A percentile compares a stretch with the other conserved stretches of the same genome.
These are phyloP conservation scores for Nipponia nippon DNA, from an alignment of 2,113 vertebrate species.

Conservation along the genomic window DNA sequence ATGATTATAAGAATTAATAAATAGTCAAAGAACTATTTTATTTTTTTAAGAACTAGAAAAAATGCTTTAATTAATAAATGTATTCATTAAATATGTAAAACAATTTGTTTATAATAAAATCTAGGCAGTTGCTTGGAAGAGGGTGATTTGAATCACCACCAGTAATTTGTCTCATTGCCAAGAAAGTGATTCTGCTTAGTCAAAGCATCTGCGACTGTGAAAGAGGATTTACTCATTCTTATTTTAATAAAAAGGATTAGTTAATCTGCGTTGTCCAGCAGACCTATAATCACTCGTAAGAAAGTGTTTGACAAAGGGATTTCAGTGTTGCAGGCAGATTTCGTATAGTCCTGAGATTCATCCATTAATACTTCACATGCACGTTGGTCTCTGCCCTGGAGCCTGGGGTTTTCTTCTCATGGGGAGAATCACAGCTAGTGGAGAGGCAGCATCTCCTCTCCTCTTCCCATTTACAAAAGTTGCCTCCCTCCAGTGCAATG, in stretches of 20 bases:
- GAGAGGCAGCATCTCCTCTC: background rate
- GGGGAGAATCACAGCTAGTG: background rate
- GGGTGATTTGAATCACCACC: background rate
- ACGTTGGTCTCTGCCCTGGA: background rate
- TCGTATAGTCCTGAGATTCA: background rate
- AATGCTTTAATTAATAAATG: background rate
- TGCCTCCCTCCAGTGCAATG: background rate
- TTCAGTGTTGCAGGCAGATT: background rate
- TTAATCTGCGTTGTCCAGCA: background rate
- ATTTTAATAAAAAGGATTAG: background rate
- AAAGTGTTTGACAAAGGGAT: background rate
- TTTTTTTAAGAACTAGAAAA: background rate
- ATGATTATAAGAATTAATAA: background rate
- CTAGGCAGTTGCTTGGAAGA: background rate
- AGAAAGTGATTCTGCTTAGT: background rate
- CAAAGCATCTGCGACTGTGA: background rate
- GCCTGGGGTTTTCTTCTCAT: background rate
- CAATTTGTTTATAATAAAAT: background rate
- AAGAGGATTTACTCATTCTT: background rate
- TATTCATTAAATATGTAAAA: background rate
- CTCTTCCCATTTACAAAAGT: background rate
- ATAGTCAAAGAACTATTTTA: background rate
- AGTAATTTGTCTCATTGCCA: background rate
- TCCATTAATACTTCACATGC: background rate
- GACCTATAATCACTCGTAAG: background rate